Evolutionary conservation across 2,113 vertebrate genomes (phyloP).

Genomic region (Hylia prasina): DNA sequence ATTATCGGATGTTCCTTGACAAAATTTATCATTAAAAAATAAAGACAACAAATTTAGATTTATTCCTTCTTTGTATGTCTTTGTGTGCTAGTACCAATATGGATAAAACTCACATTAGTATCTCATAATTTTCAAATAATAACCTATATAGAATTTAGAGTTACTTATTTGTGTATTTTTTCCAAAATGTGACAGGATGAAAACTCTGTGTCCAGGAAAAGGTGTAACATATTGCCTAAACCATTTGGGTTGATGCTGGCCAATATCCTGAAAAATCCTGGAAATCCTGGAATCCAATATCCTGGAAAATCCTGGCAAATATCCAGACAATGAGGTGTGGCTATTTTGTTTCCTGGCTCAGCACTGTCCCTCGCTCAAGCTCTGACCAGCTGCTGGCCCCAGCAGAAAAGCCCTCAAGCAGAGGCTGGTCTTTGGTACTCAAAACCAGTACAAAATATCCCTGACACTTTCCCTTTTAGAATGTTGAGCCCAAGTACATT

Average conservation of each 20-base stretch:
- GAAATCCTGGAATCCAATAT: too few species aligned
- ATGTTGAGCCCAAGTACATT: fast-evolving
- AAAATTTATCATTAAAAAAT: neutral
- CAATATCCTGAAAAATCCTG: too few species aligned
- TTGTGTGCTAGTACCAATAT: neutral
- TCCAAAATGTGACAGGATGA: neutral
- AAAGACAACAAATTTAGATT: neutral
- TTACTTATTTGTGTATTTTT: neutral
- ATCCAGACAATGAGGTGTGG: fast-evolving
- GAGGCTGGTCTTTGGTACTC: neutral
- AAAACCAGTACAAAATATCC: neutral
- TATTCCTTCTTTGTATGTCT: neutral
- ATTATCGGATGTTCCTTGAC: neutral
- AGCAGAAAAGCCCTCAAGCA: neutral
- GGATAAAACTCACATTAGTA: neutral
- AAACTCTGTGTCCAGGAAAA: neutral
- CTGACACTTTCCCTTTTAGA: neutral
- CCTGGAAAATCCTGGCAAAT: too few species aligned
- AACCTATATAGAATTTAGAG: neutral
- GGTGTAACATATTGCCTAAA: neutral
- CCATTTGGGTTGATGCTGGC: neutral
- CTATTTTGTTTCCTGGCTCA: neutral
- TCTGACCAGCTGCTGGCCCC: neutral
- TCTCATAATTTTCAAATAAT: neutral
- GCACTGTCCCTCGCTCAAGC: neutral